Evolutionary conservation across 2,797 vertebrate species (phyloP).

Genomic region (Borostomias antarcticus): DNA sequence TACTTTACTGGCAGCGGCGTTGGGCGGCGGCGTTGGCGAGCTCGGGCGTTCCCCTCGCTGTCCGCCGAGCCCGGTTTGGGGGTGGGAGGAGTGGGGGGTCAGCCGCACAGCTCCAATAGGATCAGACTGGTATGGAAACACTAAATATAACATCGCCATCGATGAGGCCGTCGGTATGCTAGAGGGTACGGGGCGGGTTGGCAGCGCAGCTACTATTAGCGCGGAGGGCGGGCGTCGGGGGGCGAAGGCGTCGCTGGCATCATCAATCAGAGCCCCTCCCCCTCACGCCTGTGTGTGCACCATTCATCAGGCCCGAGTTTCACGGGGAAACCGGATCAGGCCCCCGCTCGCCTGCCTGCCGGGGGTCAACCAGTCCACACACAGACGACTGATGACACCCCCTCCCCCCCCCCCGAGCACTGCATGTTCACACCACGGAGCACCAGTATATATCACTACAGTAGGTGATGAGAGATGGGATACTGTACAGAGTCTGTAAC

Average conservation of each 20-base stretch:
- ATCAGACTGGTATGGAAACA: no score
- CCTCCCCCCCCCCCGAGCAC: neutral
- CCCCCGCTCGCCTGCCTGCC: neutral
- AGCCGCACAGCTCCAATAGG: no score
- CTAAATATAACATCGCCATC: no score
- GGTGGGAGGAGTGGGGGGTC: no score
- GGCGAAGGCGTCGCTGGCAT: neutral
- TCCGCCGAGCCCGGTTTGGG: no score
- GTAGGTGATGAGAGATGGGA: neutral
- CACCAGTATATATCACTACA: neutral
- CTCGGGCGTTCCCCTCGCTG: constrained; percentile 4
- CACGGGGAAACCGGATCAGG: neutral
- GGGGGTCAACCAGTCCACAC: constrained; percentile 12
- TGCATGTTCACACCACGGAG: neutral
- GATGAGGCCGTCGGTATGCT: no score
- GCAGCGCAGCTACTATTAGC: no score
- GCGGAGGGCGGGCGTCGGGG: no score
- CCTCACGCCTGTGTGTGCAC: no score
- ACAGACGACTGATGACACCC: constrained; percentile 10
- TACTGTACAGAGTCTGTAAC: neutral
- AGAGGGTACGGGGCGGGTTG: constrained; percentile 6
- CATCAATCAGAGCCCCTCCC: constrained; percentile 4
- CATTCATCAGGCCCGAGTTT: constrained; percentile 9
- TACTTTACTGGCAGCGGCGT: constrained; percentile 11
- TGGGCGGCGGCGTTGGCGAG: no score